Conservation (phyloP, 1,140 invertebrate genomes). For the Hormaphis cornu region DNA sequence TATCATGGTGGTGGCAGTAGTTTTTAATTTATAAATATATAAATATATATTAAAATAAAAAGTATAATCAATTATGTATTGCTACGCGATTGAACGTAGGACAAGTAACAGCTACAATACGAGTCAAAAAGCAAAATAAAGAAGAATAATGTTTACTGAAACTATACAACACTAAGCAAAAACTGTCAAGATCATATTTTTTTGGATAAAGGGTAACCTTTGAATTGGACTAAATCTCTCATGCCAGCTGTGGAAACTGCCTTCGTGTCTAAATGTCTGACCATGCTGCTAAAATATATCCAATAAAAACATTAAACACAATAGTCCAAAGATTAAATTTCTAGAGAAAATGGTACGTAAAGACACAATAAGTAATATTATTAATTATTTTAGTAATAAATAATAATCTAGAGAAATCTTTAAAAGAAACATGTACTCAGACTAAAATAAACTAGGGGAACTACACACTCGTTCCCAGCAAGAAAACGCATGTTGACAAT, state of each 20-base stretch:
- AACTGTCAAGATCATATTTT: not conserved
- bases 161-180: constrained; percentile 8
- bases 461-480: too few relatives aligned
- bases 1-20: not conserved
- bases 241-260: constrained; percentile 30
- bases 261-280: constrained; percentile 27
- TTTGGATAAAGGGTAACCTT: constrained; percentile 16
- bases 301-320: constrained; percentile 29
- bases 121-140: not conserved
- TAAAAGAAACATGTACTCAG: too few relatives aligned
- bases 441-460: too few relatives aligned
- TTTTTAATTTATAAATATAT: not conserved
- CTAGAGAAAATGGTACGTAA: not conserved
- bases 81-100: not conserved
- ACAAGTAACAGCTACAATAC: not conserved
- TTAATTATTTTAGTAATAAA: too few relatives aligned
- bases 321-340: not conserved
- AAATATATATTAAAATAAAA: not conserved
- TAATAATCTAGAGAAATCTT: too few relatives aligned
- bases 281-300: constrained; percentile 29
- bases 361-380: not conserved
- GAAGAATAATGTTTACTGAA: not conserved
- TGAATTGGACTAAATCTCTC: constrained; percentile 28
- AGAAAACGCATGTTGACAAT: too few relatives aligned
- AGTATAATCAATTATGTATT: not conserved